Evolutionary conservation across 2,888 invertebrate species (phyloP).

Genomic region (Micropterix aruncella): DNA sequence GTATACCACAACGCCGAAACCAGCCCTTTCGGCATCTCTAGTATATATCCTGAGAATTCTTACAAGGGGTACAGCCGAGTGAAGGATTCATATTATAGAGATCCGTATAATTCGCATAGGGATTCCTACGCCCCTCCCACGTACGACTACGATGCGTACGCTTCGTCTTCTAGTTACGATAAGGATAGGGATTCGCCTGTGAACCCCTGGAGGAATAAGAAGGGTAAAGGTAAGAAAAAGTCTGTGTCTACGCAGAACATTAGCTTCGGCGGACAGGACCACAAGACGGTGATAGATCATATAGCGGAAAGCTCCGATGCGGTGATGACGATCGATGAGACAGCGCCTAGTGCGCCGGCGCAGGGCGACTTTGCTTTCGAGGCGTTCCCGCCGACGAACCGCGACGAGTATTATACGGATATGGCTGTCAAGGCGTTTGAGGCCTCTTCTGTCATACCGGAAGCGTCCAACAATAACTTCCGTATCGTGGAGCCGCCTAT

Average conservation of each 20-base stretch:
- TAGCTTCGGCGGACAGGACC: constrained; percentile 28
- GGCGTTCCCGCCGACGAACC: constrained; percentile 24
- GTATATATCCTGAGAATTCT: constrained; percentile 4
- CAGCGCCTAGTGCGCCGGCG: constrained; percentile 14
- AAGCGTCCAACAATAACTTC: constrained; percentile 28
- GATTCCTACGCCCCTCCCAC: constrained; percentile 20
- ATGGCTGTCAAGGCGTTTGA: constrained; percentile 28
- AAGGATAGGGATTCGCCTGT: constrained; percentile 19
- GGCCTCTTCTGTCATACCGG: constrained; percentile 19
- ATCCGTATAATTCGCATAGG: constrained; percentile 23
- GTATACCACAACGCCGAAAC: neutral
- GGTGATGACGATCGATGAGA: constrained; percentile 1
- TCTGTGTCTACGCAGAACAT: constrained; percentile 33
- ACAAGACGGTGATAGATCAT: constrained; percentile 26
- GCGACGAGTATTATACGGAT: constrained; percentile 25
- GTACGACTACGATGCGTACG: constrained; percentile 25
- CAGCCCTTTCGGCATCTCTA: constrained; percentile 6
- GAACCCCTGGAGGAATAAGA: constrained; percentile 15
- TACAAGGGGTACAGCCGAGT: constrained; percentile 2
- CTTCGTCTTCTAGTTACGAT: constrained; percentile 24
- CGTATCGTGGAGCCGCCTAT: constrained; percentile 26
- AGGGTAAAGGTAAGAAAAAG: constrained; percentile 25
- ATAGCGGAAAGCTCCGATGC: constrained; percentile 18
- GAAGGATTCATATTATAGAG: constrained; percentile 19
- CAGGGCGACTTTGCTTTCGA: constrained; percentile 22